Evolutionary conservation across 2,888 invertebrate genomes (phyloP), one percentile per base, ranked within the genome.

Genomic region (Hylaea fasciaria): DNA sequence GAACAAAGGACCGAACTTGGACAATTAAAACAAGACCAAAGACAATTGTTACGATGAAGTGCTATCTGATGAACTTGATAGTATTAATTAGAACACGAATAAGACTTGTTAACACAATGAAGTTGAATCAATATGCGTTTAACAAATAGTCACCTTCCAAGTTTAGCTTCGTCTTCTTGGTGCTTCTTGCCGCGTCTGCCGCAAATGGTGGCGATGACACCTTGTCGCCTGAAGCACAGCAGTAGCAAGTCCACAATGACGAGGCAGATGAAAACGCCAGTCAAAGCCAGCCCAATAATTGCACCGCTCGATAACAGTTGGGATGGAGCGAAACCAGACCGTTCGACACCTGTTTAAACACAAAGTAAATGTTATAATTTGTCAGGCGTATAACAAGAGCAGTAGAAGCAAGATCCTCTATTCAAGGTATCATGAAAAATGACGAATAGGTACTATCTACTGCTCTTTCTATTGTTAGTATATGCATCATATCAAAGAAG

Each of bases 171-270:
- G 60, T 97, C 97, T 69, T 97, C 97, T 70, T 96, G 95, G 60
- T 94, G 94, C 58, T 95, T 94, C 83, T 95, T 95, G 49, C 93
- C 92, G 39, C 94, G 93, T 69, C 94, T 90, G n/a, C 95, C 94
- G 74, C 95, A 95, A 73, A 95, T 88, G 35, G 94, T 89, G n/a
- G 95, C 95, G 75, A 95, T 93, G 35, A 95, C 94, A 44, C 95
- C 95, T 78, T 95, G 93, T 55, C 94, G 86, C 77, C 94, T 93
- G 66, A 94, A 87, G 93, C 95, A 91, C 83, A 95, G 96, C 81
- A 98, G 97, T 40, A 96, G 94, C 9, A 98, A 92, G 82, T 99
- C 98, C 73, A 98, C 95, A 68, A 98, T 93, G 73, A 98, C 89
- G 64, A 98, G 92, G 66, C 98, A 94, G 68, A 97, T 89, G 51